Base-by-base conservation (phyloP, 2,113 vertebrate genomes). In the Murina feae region DNA sequence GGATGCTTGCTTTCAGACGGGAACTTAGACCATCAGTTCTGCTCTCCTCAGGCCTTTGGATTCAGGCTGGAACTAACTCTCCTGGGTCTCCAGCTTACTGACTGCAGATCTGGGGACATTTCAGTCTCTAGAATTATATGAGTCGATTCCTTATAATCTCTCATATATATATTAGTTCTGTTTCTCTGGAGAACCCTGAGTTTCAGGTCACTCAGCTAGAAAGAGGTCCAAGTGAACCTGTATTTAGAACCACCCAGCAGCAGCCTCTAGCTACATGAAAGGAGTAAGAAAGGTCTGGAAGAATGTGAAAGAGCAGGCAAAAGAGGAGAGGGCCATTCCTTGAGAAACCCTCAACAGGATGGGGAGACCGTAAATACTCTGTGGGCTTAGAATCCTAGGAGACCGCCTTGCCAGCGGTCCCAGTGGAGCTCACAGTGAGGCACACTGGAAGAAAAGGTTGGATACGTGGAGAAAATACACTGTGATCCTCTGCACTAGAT, bases 301-400 rank as follows among this genome's bases (percentile, higher is more conserved):
- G 32, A 87, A 58, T 21, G 17, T 55, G 25, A 75, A 68, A 53
- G 4, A n/a, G 69, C 23, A 76, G 6, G 9, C 1, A 0, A n/a
- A 16, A 75, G 14, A 16, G 2, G 9, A 82, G 21, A 58, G 3
- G 10, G 9, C 6, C 68, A 35, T 71, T 11, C 2, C 13, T 42
- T 49, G 51, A 89, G 63, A 65, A 60, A 63, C 32, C 4, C 32
- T 89, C 9, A 55, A 32, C 11, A 72, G 47, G 23, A 25, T 13
- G 0, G 5, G 4, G 28, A 32, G 11, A 3, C 23, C 1, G 8
- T 49, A 66, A 87, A 44, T 1, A 1, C 28, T 13, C 32, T 20
- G 9, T 14, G 8, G 14, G 5, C 5, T 47, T 47, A 21, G 23
- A 5, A 83, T 93, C 80, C 55, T 13, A 58, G 23, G 65, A 69